These are phyloP conservation scores for Natator depressus DNA, from an alignment of 2,113 vertebrate genomes.

Conservation along the genomic window DNA sequence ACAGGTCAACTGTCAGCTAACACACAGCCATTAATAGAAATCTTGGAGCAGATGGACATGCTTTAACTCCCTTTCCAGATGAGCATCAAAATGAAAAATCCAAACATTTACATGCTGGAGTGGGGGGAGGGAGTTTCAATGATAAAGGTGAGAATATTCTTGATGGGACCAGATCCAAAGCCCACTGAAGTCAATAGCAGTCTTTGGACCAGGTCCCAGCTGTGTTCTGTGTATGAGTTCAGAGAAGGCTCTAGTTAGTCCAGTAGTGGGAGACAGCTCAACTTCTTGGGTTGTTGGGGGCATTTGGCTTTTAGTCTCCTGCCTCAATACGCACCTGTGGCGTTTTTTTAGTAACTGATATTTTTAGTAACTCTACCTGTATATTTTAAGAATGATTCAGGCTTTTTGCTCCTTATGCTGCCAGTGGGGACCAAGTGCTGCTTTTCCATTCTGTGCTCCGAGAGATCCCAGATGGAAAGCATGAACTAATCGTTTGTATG, in stretches of 20 bases:
- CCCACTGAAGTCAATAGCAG: background rate
- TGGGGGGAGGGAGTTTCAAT: too few relatives aligned
- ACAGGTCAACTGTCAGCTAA: background rate
- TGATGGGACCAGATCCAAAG: background rate
- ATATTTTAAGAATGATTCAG: background rate
- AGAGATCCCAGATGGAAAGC: accelerated
- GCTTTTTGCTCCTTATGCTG: background rate
- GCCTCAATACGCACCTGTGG: accelerated
- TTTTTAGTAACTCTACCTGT: background rate
- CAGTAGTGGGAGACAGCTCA: accelerated
- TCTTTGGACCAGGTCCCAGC: background rate
- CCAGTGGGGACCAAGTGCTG: accelerated
- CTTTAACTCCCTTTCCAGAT: background rate
- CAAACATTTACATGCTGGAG: background rate
- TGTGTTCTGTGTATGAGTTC: accelerated
- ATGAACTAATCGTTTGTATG: background rate
- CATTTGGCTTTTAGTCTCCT: accelerated
- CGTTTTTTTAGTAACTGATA: too few relatives aligned
- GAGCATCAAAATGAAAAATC: background rate
- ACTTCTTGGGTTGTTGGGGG: background rate
- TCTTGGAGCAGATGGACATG: background rate
- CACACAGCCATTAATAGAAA: background rate
- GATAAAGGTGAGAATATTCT: accelerated
- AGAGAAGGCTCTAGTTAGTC: accelerated
- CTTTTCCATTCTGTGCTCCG: accelerated